phyloP scores from a whole-genome alignment of 2,797 vertebrate species.

The Periophthalmus magnuspinnatus region DNA sequence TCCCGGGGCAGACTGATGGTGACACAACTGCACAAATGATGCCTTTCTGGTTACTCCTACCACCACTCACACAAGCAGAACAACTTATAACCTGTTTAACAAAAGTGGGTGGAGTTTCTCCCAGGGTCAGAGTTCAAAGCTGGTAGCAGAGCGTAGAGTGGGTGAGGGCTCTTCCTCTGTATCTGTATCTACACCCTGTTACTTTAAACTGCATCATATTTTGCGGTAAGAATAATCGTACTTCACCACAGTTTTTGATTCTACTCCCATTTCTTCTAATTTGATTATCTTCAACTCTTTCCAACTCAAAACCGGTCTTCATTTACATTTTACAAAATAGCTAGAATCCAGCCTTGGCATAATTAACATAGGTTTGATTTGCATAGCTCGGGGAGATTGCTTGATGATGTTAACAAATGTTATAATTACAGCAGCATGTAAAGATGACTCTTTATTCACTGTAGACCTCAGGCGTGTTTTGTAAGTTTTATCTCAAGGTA shows the following conservation, averaged over 20 bases:
- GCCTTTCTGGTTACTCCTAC: not conserved
- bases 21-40: too few relatives aligned
- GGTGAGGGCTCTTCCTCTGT: not conserved
- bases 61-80: not conserved
- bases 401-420: conserved; percentile 35
- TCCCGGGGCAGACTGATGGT: not conserved
- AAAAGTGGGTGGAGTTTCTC: not conserved
- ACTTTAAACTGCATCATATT: not conserved
- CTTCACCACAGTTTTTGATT: not conserved
- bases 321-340: conserved; percentile 23
- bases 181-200: not conserved
- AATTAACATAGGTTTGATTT: conserved; percentile 43
- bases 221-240: not conserved
- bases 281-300: conserved; percentile 11
- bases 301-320: conserved; percentile 15
- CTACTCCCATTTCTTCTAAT: not conserved
- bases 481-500: conserved; percentile 54
- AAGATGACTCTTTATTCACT: conserved; percentile 36
- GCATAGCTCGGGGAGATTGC: conserved; percentile 31
- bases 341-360: conserved; percentile 36
- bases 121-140: not conserved
- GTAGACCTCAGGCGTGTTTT: conserved; percentile 32
- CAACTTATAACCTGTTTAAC: not conserved
- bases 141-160: not conserved
- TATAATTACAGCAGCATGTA: conserved; percentile 38